Base-by-base conservation (phyloP, 1,140 invertebrate species). In the Agrypnia vestita region DNA sequence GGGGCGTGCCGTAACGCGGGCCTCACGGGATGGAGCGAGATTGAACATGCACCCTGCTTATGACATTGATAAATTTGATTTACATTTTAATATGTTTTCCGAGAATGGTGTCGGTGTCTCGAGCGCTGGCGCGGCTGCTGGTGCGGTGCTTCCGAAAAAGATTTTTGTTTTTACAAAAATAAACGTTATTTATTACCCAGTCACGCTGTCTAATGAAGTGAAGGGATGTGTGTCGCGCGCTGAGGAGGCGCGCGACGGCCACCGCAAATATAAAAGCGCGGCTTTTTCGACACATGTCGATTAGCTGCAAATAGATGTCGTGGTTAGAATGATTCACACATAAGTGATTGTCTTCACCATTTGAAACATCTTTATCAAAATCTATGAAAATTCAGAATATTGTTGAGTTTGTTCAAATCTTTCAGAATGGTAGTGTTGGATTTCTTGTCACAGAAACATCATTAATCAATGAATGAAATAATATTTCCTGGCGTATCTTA, bases 21-120 rank as follows among this genome's bases (percentile, higher is more conserved):
- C 49, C n/a, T 56, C 7, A 1, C 4, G 7, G n/a, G 1, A 4
- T 13, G 7, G 53, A n/a, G 12, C n/a, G 10, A 15, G 53, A 56
- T 56, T 56, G 53, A 56, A 56, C 53, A 56, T 17, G 17, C n/a
- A 17, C 53, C 17, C 53, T 56, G 53, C n/a, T 56, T 56, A 56
- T 35, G 59, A 35, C 59, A 62, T 35, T 62, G 59, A 62, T 62
- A 62, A 62, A 35, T 62, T 35, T 62, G 59, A 62, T 62, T 62
- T 62, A 62, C 59, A 62, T 62, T 62, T 62, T 62, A 62, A 62
- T 62, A 62, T 62, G 59, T 62, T 62, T 62, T 62, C 4, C 59
- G 59, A 62, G 7, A 56, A 15, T 21, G 15, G 59, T 62, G 59
- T 62, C 59, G 59, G 15, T 62, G 59, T 25, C 13, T 17, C 59